Conservation (phyloP, 2,797 vertebrate genomes). For the Sorex maritimensis region DNA sequence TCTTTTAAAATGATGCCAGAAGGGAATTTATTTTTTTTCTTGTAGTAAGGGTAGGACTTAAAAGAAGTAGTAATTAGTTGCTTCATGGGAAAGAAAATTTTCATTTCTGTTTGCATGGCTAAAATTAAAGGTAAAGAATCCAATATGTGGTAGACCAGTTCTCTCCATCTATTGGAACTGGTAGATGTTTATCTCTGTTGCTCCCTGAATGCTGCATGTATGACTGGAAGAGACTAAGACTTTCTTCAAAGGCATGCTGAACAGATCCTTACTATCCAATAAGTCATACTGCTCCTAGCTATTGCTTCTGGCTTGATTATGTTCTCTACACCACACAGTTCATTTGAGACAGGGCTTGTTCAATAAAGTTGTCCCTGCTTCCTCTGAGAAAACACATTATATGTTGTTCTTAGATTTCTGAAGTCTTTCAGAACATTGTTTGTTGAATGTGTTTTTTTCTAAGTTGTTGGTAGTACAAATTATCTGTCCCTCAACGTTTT, state of each 20-base stretch:
- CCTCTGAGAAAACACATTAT: not conserved
- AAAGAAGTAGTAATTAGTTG: conserved; percentile 80
- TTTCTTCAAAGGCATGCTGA: conserved; percentile 26
- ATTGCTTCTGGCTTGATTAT: conserved; percentile 49
- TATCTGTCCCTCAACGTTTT: not conserved
- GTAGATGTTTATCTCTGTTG: conserved; percentile 40
- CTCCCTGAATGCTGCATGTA: not conserved
- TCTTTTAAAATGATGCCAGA: conserved; percentile 80
- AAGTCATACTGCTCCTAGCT: not conserved
- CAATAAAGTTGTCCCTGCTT: not conserved
- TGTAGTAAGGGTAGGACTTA: conserved; percentile 72
- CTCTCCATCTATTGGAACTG: conserved; percentile 6
- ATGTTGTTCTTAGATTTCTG: not conserved
- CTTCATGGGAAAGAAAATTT: conserved; percentile 78
- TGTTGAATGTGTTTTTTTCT: not conserved
- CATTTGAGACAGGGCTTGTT: not conserved
- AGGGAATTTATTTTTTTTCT: conserved; percentile 80
- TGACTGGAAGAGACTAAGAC: not conserved
- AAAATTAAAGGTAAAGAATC: conserved; percentile 45
- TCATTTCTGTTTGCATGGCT: conserved; percentile 68
- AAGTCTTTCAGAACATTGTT: not conserved
- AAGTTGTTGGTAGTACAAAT: not conserved
- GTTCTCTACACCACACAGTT: not conserved
- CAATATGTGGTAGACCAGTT: conserved; percentile 64
- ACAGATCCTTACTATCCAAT: not conserved